Percentiles rank a stretch among this genome's conserved stretches.
These are phyloP conservation scores for Caracal caracal DNA, from an alignment of 2,113 vertebrate genomes.

Conservation along the genomic window DNA sequence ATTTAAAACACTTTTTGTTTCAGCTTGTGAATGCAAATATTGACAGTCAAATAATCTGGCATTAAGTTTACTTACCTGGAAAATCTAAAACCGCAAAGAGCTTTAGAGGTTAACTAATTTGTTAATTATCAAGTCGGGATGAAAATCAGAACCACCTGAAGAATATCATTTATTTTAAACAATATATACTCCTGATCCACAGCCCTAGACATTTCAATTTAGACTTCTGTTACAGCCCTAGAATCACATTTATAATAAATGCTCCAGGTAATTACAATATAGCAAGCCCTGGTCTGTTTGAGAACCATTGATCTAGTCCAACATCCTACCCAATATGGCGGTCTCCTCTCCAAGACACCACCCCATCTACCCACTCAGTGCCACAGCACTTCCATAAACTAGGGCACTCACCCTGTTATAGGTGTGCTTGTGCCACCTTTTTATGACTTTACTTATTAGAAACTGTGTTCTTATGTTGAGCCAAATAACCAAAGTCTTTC, in stretches of 20 bases:
- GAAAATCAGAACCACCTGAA: background rate
- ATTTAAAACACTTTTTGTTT: background rate
- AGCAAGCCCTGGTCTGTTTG: background rate
- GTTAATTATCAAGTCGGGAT: background rate
- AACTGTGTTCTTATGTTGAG: background rate
- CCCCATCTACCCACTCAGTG: fast-evolving
- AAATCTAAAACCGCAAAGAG: constrained; percentile 8
- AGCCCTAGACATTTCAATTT: background rate
- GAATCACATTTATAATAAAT: background rate
- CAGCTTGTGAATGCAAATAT: background rate
- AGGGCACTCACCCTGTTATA: background rate
- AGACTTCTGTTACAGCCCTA: background rate
- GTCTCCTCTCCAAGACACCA: background rate
- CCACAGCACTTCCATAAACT: background rate
- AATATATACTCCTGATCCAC: background rate
- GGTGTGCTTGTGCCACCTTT: background rate
- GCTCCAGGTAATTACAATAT: background rate
- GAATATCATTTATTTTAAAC: background rate
- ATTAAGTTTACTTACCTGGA: background rate
- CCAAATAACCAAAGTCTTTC: background rate
- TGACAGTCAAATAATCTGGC: background rate
- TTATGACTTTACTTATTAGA: background rate
- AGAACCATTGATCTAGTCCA: background rate
- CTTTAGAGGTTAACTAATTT: background rate
- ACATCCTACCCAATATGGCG: fast-evolving